phyloP scores from a whole-genome alignment of 2,888 invertebrate genomes.

The Lucinisca nassula region DNA sequence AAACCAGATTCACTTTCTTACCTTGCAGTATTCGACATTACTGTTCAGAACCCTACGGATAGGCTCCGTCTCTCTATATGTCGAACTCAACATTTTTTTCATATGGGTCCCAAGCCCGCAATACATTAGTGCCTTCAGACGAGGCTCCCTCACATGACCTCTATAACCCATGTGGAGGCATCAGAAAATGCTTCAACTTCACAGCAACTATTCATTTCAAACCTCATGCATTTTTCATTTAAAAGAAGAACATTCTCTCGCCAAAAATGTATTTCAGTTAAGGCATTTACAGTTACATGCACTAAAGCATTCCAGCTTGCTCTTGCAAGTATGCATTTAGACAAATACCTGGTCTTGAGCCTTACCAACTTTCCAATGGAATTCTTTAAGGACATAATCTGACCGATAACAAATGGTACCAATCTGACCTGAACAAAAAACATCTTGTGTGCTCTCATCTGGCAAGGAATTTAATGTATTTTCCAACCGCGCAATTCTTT shows the following conservation, averaged over 20 bases:
- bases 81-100: constrained; percentile 46
- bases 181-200: constrained; percentile 39
- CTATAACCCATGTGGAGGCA: constrained; percentile 31
- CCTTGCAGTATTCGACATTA: constrained; percentile 26
- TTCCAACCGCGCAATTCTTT: not conserved
- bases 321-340: constrained; percentile 27
- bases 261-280: not conserved
- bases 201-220: not conserved
- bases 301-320: constrained; percentile 46
- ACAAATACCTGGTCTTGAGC: constrained; percentile 26
- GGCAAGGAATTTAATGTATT: not conserved
- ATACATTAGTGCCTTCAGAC: not conserved
- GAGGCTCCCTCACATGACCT: not conserved
- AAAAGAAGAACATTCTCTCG: not conserved
- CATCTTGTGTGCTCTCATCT: not conserved
- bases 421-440: not conserved
- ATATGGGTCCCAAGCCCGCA: not conserved
- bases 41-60: constrained; percentile 39
- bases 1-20: constrained; percentile 21
- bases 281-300: constrained; percentile 24
- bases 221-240: not conserved
- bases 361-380: constrained; percentile 33
- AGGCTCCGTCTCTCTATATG: constrained; percentile 59
- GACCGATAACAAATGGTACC: not conserved
- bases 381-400: constrained; percentile 16